A percentile compares a stretch with the other conserved stretches of the same genome.
Evolutionary conservation across 2,888 invertebrate species (phyloP).

Genomic region (Eledona agricola): DNA sequence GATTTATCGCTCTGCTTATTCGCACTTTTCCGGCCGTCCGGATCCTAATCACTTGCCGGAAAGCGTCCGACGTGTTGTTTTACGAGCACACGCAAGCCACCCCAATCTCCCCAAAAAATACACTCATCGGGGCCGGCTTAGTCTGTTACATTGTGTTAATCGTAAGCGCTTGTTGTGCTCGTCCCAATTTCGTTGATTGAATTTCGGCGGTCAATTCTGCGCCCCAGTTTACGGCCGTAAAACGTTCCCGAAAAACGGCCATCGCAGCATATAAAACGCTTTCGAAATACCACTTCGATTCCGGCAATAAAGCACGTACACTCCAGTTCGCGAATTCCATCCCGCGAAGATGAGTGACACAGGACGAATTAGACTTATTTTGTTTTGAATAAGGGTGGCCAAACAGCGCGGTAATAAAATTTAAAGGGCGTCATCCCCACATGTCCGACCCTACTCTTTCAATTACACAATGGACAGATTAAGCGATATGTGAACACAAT

Average conservation of each 20-base stretch:
- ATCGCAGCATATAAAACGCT: constrained; percentile 45
- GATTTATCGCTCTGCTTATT: constrained; percentile 50
- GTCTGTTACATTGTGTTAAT: constrained; percentile 33
- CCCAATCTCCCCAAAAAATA: constrained; percentile 18
- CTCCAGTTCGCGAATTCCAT: constrained; percentile 44
- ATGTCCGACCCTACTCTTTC: constrained; percentile 39
- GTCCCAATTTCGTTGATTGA: not conserved
- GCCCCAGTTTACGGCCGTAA: not conserved
- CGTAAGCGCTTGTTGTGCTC: constrained; percentile 29
- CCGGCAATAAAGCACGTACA: constrained; percentile 47
- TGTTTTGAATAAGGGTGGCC: constrained; percentile 21
- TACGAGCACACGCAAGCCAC: constrained; percentile 31
- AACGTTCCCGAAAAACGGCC: constrained; percentile 35
- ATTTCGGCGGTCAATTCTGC: not conserved
- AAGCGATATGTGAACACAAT: constrained; percentile 52
- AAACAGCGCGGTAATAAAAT: constrained; percentile 35
- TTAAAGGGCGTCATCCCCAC: constrained; percentile 40
- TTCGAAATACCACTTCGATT: constrained; percentile 47
- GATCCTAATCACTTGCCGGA: constrained; percentile 46
- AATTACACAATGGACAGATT: constrained; percentile 52
- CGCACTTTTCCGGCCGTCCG: constrained; percentile 49
- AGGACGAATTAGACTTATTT: constrained; percentile 18
- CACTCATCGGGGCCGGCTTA: too few relatives aligned
- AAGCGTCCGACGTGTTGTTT: constrained; percentile 24
- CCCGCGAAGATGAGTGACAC: constrained; percentile 7